These are phyloP conservation scores for Manis crassicaudata DNA, from an alignment of 2,797 vertebrate genomes.

Conservation along the genomic window DNA sequence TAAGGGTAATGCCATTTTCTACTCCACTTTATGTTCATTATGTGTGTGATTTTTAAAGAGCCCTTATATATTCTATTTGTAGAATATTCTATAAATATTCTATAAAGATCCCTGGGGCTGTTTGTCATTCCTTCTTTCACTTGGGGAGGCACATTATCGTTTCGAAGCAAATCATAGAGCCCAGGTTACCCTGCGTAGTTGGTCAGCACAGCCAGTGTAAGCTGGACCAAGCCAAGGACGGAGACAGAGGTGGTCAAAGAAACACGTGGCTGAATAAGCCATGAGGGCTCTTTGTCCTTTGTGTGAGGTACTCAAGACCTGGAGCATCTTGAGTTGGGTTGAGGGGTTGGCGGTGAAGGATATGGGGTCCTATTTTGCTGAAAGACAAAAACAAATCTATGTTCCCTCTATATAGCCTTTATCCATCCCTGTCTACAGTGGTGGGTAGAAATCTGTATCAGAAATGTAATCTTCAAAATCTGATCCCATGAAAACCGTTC, in stretches of 20 bases:
- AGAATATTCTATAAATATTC: too few species aligned
- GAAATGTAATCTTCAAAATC: constrained; percentile 33
- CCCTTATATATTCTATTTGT: too few species aligned
- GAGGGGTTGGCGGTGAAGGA: neutral
- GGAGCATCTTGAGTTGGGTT: neutral
- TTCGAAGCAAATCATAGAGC: neutral
- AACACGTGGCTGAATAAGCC: neutral
- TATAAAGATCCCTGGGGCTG: neutral
- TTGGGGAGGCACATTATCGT: neutral
- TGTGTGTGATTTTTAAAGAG: neutral
- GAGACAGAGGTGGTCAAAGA: neutral
- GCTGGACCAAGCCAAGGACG: neutral
- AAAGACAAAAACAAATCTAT: neutral
- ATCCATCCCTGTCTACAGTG: constrained; percentile 33
- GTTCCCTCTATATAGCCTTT: neutral
- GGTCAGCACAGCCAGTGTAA: neutral
- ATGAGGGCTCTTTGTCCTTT: neutral
- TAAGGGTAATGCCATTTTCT: neutral
- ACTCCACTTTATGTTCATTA: neutral
- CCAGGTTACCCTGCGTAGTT: neutral
- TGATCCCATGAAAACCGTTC: neutral
- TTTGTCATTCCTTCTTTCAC: too few species aligned
- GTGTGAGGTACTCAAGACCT: neutral
- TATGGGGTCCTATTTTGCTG: neutral
- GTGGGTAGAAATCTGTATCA: constrained; percentile 51